Percentiles rank a stretch among this genome's conserved stretches.
Evolutionary conservation across 2,797 vertebrate genomes (phyloP).

Genomic region (Sarcoramphus papa): DNA sequence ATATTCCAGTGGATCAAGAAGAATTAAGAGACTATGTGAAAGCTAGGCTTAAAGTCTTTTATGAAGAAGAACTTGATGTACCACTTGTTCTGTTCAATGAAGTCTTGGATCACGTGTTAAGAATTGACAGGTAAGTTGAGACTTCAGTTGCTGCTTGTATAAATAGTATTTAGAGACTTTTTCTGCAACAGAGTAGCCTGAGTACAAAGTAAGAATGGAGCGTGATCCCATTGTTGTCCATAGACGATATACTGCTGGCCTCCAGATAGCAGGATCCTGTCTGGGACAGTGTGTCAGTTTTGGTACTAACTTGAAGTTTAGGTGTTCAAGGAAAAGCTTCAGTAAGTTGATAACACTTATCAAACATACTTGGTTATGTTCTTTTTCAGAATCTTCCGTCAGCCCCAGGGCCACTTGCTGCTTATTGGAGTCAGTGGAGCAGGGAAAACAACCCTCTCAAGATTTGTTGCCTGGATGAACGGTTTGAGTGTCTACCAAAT

Average conservation of each 20-base stretch:
- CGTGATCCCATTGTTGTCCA: not conserved
- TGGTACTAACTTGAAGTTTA: not conserved
- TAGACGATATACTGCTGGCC: not conserved
- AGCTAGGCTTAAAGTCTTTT: slow-evolving; percentile 97
- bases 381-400: slow-evolving; percentile 92
- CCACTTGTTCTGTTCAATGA: slow-evolving; percentile 98
- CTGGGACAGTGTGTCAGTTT: not conserved
- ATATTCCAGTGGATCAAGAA: slow-evolving; percentile 98
- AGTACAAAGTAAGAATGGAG: not conserved
- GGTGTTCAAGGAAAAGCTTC: not conserved
- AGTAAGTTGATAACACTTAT: not conserved
- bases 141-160: not conserved
- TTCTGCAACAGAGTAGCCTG: not conserved
- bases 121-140: slow-evolving; percentile 88
- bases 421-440: slow-evolving; percentile 97
- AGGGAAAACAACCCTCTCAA: slow-evolving; percentile 95
- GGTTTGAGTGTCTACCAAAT: slow-evolving; percentile 98
- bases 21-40: slow-evolving; percentile 97
- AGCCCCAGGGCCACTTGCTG: slow-evolving; percentile 96
- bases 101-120: slow-evolving; percentile 94
- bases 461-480: slow-evolving; percentile 99
- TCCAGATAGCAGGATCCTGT: not conserved
- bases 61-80: slow-evolving; percentile 96
- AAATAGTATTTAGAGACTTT: not conserved
- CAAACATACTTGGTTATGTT: not conserved